These are phyloP conservation scores for Phrynosoma blainvillii DNA, from an alignment of 2,113 vertebrate species.

Conservation along the genomic window DNA sequence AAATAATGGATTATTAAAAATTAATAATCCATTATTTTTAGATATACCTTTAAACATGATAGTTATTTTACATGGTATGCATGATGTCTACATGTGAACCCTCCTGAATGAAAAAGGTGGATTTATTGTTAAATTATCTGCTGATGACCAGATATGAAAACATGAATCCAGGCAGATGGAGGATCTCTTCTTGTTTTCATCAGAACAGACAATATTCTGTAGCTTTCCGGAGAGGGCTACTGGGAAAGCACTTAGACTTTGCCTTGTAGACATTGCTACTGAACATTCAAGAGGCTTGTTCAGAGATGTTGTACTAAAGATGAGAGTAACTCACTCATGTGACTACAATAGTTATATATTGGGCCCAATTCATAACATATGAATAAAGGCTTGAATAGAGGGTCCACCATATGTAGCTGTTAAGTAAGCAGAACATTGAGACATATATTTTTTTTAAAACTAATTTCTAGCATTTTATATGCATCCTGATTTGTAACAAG, in stretches of 20 bases:
- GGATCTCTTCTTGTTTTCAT: neutral
- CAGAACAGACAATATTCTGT: too few relatives aligned
- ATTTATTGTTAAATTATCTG: neutral
- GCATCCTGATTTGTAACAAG: constrained; percentile 56
- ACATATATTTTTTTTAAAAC: constrained; percentile 43
- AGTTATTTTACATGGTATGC: neutral
- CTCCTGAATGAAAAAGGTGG: neutral
- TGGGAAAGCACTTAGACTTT: neutral
- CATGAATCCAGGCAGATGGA: neutral
- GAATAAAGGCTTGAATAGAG: constrained; percentile 28
- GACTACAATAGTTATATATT: neutral
- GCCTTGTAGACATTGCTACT: neutral
- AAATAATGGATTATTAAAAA: neutral
- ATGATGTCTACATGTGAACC: neutral
- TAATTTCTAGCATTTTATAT: constrained; percentile 27
- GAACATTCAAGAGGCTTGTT: neutral
- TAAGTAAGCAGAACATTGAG: constrained; percentile 30
- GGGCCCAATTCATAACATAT: constrained; percentile 11
- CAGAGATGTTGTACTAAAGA: neutral
- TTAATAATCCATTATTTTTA: neutral
- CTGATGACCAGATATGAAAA: neutral
- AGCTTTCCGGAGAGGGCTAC: neutral
- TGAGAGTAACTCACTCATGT: constrained; percentile 16
- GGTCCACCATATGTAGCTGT: constrained; percentile 20
- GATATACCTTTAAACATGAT: neutral